phyloP scores from a whole-genome alignment of 1,140 invertebrate genomes.

The Bombus waltoni region DNA sequence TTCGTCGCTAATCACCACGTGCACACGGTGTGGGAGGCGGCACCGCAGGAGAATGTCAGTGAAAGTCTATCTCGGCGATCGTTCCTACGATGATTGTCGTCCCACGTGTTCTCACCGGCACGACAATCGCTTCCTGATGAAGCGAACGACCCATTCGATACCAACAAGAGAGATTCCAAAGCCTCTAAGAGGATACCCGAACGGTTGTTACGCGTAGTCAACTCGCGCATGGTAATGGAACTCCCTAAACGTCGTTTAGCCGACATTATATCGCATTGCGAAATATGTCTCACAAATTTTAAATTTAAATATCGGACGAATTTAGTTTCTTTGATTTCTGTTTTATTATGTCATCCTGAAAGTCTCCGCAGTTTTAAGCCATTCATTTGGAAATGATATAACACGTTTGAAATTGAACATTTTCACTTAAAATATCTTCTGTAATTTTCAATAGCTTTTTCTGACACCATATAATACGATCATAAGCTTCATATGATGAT shows the following conservation, averaged over 20 bases:
- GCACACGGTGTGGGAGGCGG: constrained; percentile 60
- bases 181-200: constrained; percentile 10
- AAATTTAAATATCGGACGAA: neutral
- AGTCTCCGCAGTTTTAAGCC: no score
- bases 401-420: neutral
- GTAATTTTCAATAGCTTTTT: neutral
- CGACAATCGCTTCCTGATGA: constrained; percentile 70
- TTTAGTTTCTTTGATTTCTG: neutral
- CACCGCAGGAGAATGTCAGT: constrained; percentile 66
- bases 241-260: neutral
- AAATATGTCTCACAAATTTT: neutral
- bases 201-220: constrained; percentile 3
- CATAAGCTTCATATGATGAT: neutral
- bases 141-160: constrained; percentile 63
- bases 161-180: constrained; percentile 20
- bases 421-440: neutral
- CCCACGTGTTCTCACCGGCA: constrained; percentile 55
- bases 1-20: constrained; percentile 67
- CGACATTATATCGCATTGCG: neutral
- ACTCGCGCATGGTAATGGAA: neutral
- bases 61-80: constrained; percentile 70
- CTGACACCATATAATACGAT: neutral
- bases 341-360: no score
- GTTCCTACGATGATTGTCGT: constrained; percentile 66
- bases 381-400: neutral